Base-by-base conservation (phyloP, 2,797 vertebrate species). In the Amblyraja radiata region DNA sequence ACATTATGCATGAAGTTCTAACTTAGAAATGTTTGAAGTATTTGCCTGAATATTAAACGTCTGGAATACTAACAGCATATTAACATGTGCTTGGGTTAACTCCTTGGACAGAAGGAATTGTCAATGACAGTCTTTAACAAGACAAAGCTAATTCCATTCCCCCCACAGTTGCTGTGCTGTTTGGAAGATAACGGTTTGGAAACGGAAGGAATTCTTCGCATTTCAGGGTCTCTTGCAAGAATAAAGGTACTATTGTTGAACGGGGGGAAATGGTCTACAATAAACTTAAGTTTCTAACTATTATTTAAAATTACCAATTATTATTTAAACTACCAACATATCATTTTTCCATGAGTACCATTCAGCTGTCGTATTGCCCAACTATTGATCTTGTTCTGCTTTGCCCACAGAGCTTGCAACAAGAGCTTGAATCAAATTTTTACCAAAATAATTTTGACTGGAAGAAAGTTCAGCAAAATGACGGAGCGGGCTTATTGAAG, bases 391-490 rank as follows among this genome's bases (percentile, higher is more conserved):
- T 74, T 5, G 21, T 8, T 6, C 81, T 28, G 92, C 18, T 68
- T 46, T 21, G 11, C 74, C 25, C 9, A 0, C 23, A 98, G 98
- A 95, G 95, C 81, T 95, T 98, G 94, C 97, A 98, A 90, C 97
- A 98, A 95, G 97, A 96, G 94, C 94, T 98, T 73, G 98, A 98
- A 94, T 95, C 94, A 92, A 97, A 96, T 23, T 98, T 98, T 95
- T 98, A 98, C 93, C 94, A 95, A 0, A 97, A 96, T 0, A 96
- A 96, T 21, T 96, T 99, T 94, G 93, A 84, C 93, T 99, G 98
- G 98, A 98, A 98, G 0, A 97, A 98, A 23, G 97, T 98, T 74
- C 97, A 97, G 93, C 97, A 97, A 32, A 98, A 98, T 0, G 98
- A 99, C 0, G 97, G 97, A 0, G 97, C 98, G 0, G 97, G 98